Conservation (phyloP, 2,797 vertebrate genomes). For the Labroides dimidiatus region DNA sequence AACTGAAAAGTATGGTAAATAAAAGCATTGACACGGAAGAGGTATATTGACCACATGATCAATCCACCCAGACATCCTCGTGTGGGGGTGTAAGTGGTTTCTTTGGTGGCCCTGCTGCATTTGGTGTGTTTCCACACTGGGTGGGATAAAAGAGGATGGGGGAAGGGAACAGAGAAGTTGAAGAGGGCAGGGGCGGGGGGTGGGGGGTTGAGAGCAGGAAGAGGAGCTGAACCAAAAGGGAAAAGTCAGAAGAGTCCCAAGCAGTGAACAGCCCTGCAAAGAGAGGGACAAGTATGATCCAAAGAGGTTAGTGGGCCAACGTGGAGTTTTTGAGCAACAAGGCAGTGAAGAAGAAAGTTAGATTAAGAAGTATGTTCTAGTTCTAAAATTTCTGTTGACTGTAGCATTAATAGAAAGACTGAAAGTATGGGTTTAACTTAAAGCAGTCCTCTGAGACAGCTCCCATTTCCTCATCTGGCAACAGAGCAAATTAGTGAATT, state of each 20-base stretch:
- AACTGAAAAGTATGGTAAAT: conserved; percentile 38
- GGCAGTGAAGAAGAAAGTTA: too few relatives aligned
- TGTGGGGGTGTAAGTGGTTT: conserved; percentile 67
- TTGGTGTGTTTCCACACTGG: conserved; percentile 74
- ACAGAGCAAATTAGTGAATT: too few relatives aligned
- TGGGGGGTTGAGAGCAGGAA: conserved; percentile 60
- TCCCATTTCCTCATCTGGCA: too few relatives aligned
- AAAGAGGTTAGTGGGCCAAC: too few relatives aligned
- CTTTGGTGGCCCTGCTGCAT: conserved; percentile 70
- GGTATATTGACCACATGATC: conserved; percentile 61
- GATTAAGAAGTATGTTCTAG: too few relatives aligned
- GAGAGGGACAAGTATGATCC: conserved; percentile 9
- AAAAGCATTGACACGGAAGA: conserved; percentile 38
- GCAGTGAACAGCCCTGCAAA: conserved; percentile 34
- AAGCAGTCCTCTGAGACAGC: too few relatives aligned
- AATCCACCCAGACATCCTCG: conserved; percentile 52
- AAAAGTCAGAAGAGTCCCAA: conserved; percentile 46
- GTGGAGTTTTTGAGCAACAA: too few relatives aligned
- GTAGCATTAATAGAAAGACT: too few relatives aligned
- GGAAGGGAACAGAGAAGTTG: conserved; percentile 77
- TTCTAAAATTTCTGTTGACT: too few relatives aligned
- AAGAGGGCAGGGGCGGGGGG: conserved; percentile 69
- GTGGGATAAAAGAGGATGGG: conserved; percentile 74
- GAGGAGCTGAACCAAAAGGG: conserved; percentile 60
- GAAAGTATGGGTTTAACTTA: too few relatives aligned